These are phyloP conservation scores for Drosophila infuscata DNA, from an alignment of 2,888 invertebrate species.

Conservation along the genomic window DNA sequence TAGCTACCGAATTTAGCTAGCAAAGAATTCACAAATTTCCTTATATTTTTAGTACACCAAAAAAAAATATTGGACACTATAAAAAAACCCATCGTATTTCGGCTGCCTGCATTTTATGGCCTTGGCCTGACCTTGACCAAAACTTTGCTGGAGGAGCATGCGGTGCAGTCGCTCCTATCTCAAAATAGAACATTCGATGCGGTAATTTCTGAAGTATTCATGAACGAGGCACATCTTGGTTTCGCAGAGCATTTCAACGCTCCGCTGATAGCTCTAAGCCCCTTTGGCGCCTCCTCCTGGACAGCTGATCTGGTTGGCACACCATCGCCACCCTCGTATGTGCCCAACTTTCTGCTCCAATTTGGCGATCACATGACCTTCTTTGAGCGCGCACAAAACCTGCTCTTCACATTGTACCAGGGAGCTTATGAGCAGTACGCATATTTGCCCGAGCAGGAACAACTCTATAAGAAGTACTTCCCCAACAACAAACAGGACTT, in stretches of 20 bases:
- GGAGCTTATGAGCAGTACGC: conserved; percentile 51
- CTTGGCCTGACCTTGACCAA: conserved; percentile 52
- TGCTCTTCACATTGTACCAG: conserved; percentile 60
- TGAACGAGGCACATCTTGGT: conserved; percentile 83
- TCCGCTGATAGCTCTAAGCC: conserved; percentile 65
- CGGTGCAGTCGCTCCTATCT: conserved; percentile 69
- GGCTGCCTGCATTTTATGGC: conserved; percentile 23
- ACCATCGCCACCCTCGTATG: conserved; percentile 81
- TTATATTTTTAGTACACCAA: conserved; percentile 31
- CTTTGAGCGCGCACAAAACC: conserved; percentile 79
- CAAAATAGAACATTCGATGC: conserved; percentile 84
- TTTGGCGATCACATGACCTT: conserved; percentile 83
- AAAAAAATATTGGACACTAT: conserved; percentile 25
- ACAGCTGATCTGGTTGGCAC: conserved; percentile 69
- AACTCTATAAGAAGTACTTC: conserved; percentile 60
- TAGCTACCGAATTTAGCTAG: neutral
- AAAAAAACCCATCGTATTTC: conserved; percentile 10
- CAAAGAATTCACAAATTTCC: neutral
- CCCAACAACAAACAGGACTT: conserved; percentile 60
- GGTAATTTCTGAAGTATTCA: conserved; percentile 82
- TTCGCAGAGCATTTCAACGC: conserved; percentile 77
- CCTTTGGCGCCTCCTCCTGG: conserved; percentile 75
- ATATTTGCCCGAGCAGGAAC: conserved; percentile 77
- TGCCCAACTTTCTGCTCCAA: conserved; percentile 70
- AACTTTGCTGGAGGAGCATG: conserved; percentile 60